Evolutionary conservation across 2,888 invertebrate genomes (phyloP).

Genomic region (Syritta pipiens): DNA sequence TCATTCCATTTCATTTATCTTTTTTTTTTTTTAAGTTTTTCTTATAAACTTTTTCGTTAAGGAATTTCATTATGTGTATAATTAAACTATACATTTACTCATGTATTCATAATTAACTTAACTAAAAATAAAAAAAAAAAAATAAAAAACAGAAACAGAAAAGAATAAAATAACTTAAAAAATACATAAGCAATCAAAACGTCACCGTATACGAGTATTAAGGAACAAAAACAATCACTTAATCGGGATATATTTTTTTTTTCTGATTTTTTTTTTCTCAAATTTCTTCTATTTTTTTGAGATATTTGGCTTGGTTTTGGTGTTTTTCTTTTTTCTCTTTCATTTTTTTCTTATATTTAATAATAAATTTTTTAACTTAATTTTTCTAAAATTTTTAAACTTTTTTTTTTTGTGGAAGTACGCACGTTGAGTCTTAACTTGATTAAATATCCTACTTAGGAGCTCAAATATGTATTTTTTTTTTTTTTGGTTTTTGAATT

Average conservation of each 20-base stretch:
- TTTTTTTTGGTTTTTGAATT: background rate
- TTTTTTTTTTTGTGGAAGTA: slow-evolving; percentile 6
- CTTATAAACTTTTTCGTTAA: slow-evolving; percentile 18
- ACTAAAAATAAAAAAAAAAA: slow-evolving; percentile 1
- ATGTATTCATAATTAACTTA: slow-evolving; percentile 21
- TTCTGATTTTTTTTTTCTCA: background rate
- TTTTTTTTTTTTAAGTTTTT: background rate
- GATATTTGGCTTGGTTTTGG: slow-evolving; percentile 8
- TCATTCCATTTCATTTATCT: background rate
- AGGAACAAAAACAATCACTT: slow-evolving; percentile 56
- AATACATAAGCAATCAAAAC: background rate
- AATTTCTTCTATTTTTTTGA: background rate
- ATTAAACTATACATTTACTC: slow-evolving; percentile 45
- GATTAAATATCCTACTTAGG: slow-evolving; percentile 25
- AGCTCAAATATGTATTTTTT: background rate
- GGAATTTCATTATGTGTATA: slow-evolving; percentile 28
- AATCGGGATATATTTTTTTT: slow-evolving; percentile 3
- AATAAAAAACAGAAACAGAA: background rate
- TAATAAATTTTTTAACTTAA: slow-evolving; percentile 6
- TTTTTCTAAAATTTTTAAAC: slow-evolving; percentile 3
- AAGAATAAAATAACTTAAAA: background rate
- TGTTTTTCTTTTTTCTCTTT: background rate
- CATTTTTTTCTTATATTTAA: slow-evolving; percentile 1
- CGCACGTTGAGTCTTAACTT: slow-evolving; percentile 5
- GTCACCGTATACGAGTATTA: slow-evolving; percentile 32